These are phyloP conservation scores for Hypotaenidia philippensis DNA, from an alignment of 2,797 vertebrate species.

Conservation along the genomic window DNA sequence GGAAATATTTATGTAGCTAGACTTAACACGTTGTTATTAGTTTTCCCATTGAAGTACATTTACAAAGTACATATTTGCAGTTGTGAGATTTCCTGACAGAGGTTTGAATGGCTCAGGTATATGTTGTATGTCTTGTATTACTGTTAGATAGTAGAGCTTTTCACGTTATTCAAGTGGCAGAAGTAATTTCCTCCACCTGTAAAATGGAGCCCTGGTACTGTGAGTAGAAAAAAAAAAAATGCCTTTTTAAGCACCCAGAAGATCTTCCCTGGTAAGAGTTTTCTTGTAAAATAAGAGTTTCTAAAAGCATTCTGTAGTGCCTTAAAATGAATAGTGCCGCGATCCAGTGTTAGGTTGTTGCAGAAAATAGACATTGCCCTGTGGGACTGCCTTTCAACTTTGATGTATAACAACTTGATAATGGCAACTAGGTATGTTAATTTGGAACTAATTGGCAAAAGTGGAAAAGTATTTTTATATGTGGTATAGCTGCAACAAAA, in stretches of 20 bases:
- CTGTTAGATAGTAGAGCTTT: background rate
- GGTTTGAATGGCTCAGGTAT: background rate
- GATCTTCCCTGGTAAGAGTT: background rate
- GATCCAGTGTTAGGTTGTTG: background rate
- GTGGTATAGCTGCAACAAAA: background rate
- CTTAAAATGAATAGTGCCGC: background rate
- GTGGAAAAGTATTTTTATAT: background rate
- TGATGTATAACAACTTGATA: background rate
- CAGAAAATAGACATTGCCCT: background rate
- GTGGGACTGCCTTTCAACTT: background rate
- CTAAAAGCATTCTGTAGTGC: background rate
- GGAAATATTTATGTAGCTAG: background rate
- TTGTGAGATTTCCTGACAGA: background rate
- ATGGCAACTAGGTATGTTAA: background rate
- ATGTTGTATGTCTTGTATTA: background rate
- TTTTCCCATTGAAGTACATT: background rate
- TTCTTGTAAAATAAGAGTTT: background rate
- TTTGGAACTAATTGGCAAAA: constrained; percentile 17
- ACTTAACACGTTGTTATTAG: background rate
- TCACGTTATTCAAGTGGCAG: background rate
- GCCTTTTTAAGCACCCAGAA: background rate
- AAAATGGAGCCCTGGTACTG: background rate
- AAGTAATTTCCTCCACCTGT: background rate
- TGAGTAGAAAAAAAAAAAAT: background rate
- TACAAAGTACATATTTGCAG: background rate